Base-by-base conservation (phyloP, 2,888 invertebrate genomes). In the Nasonia oneida region DNA sequence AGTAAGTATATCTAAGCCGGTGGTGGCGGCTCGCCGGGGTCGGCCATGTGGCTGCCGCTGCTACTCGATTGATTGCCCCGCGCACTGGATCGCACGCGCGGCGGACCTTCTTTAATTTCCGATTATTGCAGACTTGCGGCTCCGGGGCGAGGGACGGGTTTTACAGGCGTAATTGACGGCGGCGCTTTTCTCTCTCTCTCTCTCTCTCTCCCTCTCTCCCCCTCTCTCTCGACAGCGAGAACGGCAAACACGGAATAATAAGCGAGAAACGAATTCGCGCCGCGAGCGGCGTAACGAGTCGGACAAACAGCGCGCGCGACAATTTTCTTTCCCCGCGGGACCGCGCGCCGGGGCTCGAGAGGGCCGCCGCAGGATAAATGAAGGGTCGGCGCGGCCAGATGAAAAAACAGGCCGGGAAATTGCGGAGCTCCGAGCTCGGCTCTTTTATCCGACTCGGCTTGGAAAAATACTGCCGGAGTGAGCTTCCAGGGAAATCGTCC, bases 261-360 rank as follows among this genome's bases (percentile, higher is more conserved):
- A 23, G 23, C 23, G 23, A 23, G 23, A 23, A 23, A 23, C 23
- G 23, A 23, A 23, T 23, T 23, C 23, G 23, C 23, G 23, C 23
- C 23, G 23, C 23, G 23, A 23, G 0, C 37, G 37, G 37, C 37
- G 2, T 37, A 37, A 37, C 37, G 1, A 4, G 3, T 37, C 1
- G 37, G 37, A 37, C 37, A 37, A 37, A 37, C 37, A 37, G 10
- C 2, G 23, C 23, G 18, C 47, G 79, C 85, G 85, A 85, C 87
- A 83, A 87, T 85, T 85, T 85, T 50, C 83, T 84, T 85, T 71
- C 64, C 85, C 74, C 85, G 83, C 85, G 61, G 53, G 61, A 74
- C 23, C 23, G 53, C 50, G 23, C 23, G 23, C 23, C 23, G 23
- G 23, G 23, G 23, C 23, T 23, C 23, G 23, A 23, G 23, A 23